These are phyloP conservation scores for Julus scanicus DNA, from an alignment of 2,888 invertebrate genomes.

Conservation along the genomic window DNA sequence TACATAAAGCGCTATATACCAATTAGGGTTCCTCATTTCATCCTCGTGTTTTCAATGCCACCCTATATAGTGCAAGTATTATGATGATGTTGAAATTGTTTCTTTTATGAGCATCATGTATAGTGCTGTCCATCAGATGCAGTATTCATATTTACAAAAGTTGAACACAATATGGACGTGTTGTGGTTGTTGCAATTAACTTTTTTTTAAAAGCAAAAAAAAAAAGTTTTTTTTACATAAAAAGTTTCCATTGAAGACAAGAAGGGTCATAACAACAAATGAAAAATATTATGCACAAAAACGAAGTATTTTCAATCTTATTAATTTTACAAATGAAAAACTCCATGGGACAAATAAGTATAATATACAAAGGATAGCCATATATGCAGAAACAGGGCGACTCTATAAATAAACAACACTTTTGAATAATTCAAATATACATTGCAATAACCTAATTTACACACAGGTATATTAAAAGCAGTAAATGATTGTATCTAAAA, in stretches of 20 bases:
- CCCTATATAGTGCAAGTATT: background rate
- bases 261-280: background rate
- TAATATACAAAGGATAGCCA: too few relatives aligned
- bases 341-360: background rate
- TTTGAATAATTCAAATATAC: too few relatives aligned
- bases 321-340: background rate
- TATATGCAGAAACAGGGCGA: background rate
- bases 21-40: background rate
- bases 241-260: background rate
- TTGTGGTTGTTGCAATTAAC: background rate
- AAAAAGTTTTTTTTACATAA: too few relatives aligned
- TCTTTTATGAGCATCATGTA: background rate
- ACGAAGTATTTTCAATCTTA: background rate
- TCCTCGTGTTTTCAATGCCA: background rate
- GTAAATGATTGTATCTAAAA: too few relatives aligned
- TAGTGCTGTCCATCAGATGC: background rate
- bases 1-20: background rate
- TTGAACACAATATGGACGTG: slow-evolving; percentile 7
- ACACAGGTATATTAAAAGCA: too few relatives aligned
- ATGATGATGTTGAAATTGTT: slow-evolving; percentile 24
- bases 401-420: too few relatives aligned
- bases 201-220: slow-evolving; percentile 9
- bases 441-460: too few relatives aligned
- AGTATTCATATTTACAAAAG: background rate
- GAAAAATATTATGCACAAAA: background rate